Base-by-base conservation (phyloP, 2,797 vertebrate genomes). In the Rhabdomys pumilio region DNA sequence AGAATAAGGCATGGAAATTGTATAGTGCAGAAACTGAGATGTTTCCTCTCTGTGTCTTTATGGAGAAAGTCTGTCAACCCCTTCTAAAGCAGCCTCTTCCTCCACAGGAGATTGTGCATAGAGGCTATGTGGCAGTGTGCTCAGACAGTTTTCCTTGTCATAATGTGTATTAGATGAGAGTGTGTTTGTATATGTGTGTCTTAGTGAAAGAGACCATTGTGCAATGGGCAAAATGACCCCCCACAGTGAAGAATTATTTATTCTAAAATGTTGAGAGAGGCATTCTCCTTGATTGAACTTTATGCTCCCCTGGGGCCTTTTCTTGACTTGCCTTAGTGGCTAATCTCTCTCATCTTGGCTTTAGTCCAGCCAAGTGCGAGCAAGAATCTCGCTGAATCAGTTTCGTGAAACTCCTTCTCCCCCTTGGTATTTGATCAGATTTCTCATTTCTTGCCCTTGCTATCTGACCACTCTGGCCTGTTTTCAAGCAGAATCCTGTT, bases 311-410 rank as follows among this genome's bases (percentile, higher is more conserved):
- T 75, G n/a, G 79, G 34, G 69, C 20, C 24, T 63, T 61, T 14
- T 90, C 26, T 85, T 20, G 2, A 69, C 31, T 75, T 57, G 26
- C 44, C 31, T 87, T 19, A 12, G 9, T 57, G n/a, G 34, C 84
- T 73, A 14, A 86, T 69, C 63, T 86, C 63, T 34, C 20, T 26
- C 3, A 11, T 50, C 72, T 77, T 38, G n/a, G 65, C 76, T 20
- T 88, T 41, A 67, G 22, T 50, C 13, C 89, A 81, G 41, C 34
- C 55, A 65, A 65, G 1, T 93, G 83, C 93, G 81, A 95, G 72
- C 38, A 95, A 85, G 53, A 94, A 65, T 90, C 91, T 55, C 85
- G 26, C 26, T 77, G 34, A 88, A n/a, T 88, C 69, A 53, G 44
- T 90, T 85, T 90, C 82, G 59, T 94, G 89, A 92, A n/a, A 84